Evolutionary conservation across 2,797 vertebrate genomes (phyloP).

Genomic region (Cryptoprocta ferox): DNA sequence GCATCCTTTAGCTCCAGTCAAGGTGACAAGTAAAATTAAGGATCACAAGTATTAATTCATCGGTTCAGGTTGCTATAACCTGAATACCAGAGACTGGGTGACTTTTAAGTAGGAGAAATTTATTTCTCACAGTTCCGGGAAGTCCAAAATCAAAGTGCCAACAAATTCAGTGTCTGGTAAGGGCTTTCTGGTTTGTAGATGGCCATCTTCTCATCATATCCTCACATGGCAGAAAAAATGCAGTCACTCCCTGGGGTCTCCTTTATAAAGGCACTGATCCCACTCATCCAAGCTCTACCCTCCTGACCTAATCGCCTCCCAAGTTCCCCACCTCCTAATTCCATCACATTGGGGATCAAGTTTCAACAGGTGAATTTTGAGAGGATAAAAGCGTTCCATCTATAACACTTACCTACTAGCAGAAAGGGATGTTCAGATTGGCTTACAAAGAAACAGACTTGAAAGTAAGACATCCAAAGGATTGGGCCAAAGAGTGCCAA

Average conservation of each 20-base stretch:
- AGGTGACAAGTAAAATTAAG: neutral
- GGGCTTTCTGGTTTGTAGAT: neutral
- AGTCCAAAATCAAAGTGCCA: neutral
- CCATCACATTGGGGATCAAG: neutral
- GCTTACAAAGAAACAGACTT: neutral
- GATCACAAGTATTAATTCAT: neutral
- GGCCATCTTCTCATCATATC: neutral
- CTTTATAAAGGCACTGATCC: neutral
- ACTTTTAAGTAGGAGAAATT: neutral
- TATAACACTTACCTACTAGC: neutral
- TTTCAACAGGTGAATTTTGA: neutral
- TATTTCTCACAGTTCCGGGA: neutral
- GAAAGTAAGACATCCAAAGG: neutral
- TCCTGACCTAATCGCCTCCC: neutral
- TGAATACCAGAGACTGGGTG: neutral
- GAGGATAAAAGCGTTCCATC: neutral
- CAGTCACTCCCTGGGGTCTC: neutral
- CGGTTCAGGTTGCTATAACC: neutral
- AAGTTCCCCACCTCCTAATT: neutral
- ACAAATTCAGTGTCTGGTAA: neutral
- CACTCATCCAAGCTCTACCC: neutral
- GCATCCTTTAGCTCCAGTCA: neutral
- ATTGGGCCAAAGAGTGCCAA: neutral
- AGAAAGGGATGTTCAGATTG: slow-evolving; percentile 14
- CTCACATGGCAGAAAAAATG: neutral